phyloP scores from a whole-genome alignment of 2,797 vertebrate species.

The Tangara arthus region DNA sequence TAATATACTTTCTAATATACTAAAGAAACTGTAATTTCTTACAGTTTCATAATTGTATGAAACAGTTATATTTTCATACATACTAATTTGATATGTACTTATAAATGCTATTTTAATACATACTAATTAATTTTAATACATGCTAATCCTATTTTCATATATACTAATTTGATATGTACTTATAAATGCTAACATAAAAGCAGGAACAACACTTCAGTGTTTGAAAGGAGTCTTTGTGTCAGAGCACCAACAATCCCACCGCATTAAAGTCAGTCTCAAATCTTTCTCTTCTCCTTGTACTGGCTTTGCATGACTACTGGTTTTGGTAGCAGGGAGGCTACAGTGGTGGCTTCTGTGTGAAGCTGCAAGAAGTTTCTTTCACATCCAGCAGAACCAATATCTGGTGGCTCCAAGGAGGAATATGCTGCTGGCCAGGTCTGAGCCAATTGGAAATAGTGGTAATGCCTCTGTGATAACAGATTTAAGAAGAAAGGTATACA shows the following conservation, averaged over 20 bases:
- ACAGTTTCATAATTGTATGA: no score
- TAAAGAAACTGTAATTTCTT: neutral
- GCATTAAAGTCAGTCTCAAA: neutral
- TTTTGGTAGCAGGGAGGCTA: neutral
- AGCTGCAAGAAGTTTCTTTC: neutral
- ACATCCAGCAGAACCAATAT: neutral
- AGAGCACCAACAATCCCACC: neutral
- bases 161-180: neutral
- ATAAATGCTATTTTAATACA: no score
- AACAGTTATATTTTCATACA: no score
- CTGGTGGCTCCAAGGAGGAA: neutral
- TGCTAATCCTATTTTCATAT: neutral
- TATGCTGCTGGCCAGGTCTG: neutral
- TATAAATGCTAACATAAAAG: neutral
- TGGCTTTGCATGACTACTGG: neutral
- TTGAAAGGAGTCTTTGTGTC: neutral
- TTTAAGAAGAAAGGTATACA: neutral
- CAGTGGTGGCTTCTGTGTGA: neutral
- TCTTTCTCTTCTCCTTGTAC: neutral
- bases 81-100: no score
- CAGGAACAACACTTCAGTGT: neutral
- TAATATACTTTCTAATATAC: neutral
- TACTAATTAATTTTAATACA: no score
- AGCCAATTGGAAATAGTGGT: neutral
- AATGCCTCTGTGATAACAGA: neutral